Evolutionary conservation across 2,888 invertebrate genomes (phyloP), one percentile per base, ranked within the genome.

Genomic region (Tetranychus piercei): DNA sequence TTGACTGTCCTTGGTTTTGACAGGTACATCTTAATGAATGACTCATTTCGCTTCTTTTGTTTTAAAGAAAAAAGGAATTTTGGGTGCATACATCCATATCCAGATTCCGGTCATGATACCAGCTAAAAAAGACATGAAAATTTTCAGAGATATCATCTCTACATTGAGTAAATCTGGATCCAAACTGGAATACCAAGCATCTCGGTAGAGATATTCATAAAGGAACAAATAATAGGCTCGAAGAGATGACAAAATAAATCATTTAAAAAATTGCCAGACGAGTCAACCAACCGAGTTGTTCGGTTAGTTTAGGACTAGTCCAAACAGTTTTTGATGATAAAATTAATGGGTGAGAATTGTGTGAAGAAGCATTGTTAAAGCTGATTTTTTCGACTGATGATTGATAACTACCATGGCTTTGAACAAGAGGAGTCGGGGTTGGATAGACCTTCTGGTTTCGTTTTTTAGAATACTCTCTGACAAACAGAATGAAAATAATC

Each of bases 71-170:
- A 80, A 90, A 81, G 88, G 73, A 88, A 88, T 15, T 90, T 90
- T 82, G 90, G 88, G 55, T 55, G 9, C 55, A 3, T 5, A 55
- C 55, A 55, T 55, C 55, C 55, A 55, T 72, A 92, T 88, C 91
- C 92, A 92, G 74, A 91, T 88, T 0, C 90, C 88, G 22, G 88
- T 88, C 80, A 89, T 87, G 44, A 90, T 88, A 5, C 90, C 92
- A 45, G 90, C 85, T 76, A 90, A 88, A 73, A 92, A 86, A 65
- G 88, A 88, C 85, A 91, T 90, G 80, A 92, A 89, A 76, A 91
- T 87, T 77, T 90, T 87, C 78, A 91, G 86, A 80, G 92, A 84
- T 81, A 91, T 92, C 66, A 91, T 88, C 87, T 91, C 92, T 77
- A 92, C 86, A 5, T 88, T 88, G 0, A 91, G 91, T 77, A 85